Evolutionary conservation across 2,888 invertebrate genomes (phyloP).

Genomic region (Tanypteryx hageni): DNA sequence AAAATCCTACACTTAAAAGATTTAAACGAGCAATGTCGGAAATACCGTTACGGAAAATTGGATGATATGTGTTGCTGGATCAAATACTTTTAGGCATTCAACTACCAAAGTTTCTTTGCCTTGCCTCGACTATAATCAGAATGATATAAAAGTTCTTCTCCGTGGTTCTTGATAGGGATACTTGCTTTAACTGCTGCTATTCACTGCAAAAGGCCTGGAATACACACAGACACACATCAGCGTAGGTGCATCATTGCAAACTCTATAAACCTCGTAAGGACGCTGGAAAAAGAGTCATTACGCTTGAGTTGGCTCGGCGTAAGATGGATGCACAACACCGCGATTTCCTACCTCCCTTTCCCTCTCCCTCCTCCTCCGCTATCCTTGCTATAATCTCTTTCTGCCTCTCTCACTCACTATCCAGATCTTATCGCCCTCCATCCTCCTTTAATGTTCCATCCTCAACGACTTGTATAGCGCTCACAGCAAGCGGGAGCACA

Average conservation of each 20-base stretch:
- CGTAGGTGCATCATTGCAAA: not conserved
- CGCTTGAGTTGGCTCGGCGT: not conserved
- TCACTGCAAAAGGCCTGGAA: not conserved
- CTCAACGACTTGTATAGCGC: not conserved
- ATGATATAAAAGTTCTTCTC: too few relatives aligned
- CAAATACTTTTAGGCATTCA: too few relatives aligned
- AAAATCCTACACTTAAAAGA: too few relatives aligned
- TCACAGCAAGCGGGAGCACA: not conserved
- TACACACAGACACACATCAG: not conserved
- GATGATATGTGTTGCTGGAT: too few relatives aligned
- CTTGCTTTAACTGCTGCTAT: too few relatives aligned
- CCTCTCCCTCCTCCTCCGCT: not conserved
- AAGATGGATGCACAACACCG: not conserved
- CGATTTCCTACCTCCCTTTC: not conserved
- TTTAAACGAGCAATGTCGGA: too few relatives aligned
- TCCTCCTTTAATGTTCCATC: not conserved
- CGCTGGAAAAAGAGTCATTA: not conserved
- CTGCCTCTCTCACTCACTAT: not conserved
- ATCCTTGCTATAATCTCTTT: not conserved
- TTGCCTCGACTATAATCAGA: too few relatives aligned
- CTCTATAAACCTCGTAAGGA: not conserved
- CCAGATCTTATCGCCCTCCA: not conserved
- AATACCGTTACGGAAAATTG: too few relatives aligned
- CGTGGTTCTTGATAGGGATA: too few relatives aligned
- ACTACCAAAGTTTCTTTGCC: too few relatives aligned